Evolutionary conservation across 1,140 invertebrate species (phyloP).

Genomic region (Sweltsa coloradensis): DNA sequence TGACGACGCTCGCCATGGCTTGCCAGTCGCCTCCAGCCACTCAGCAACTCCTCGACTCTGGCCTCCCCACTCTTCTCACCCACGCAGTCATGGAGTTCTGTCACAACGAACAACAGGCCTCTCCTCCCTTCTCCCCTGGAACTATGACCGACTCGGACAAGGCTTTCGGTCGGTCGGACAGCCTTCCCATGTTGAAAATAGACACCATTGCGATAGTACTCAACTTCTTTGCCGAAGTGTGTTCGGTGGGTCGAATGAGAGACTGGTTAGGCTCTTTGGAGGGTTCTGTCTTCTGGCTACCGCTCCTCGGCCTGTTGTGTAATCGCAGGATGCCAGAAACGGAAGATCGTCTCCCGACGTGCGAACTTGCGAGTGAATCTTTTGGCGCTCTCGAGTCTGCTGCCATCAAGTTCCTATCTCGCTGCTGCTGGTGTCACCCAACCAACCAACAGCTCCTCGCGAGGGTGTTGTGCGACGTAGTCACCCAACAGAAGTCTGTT

Average conservation of each 20-base stretch:
- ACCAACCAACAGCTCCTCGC: conserved; percentile 74
- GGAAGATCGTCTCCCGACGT: conserved; percentile 21
- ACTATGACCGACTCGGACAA: conserved; percentile 39
- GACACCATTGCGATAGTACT: conserved; percentile 50
- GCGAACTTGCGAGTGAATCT: conserved; percentile 28
- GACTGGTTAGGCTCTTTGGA: conserved; percentile 73
- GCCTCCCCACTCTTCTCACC: conserved; percentile 54
- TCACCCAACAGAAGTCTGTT: conserved; percentile 46
- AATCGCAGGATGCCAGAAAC: conserved; percentile 28
- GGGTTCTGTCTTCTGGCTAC: conserved; percentile 71
- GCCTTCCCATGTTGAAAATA: conserved; percentile 32
- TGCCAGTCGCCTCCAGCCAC: conserved; percentile 64
- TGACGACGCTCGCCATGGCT: conserved; percentile 59
- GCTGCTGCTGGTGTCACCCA: conserved; percentile 72
- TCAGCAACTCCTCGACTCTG: conserved; percentile 59
- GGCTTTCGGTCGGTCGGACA: conserved; percentile 16
- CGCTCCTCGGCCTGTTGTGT: conserved; percentile 62
- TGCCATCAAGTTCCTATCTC: conserved; percentile 60
- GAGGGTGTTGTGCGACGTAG: conserved; percentile 58
- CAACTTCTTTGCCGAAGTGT: conserved; percentile 67
- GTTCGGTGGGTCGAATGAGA: conserved; percentile 64
- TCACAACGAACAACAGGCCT: conserved; percentile 9
- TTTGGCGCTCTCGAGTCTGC: conserved; percentile 57
- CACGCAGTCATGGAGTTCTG: conserved; percentile 32
- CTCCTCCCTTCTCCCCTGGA: no score